phyloP scores from a whole-genome alignment of 1,140 invertebrate genomes.

The Campodea augens region DNA sequence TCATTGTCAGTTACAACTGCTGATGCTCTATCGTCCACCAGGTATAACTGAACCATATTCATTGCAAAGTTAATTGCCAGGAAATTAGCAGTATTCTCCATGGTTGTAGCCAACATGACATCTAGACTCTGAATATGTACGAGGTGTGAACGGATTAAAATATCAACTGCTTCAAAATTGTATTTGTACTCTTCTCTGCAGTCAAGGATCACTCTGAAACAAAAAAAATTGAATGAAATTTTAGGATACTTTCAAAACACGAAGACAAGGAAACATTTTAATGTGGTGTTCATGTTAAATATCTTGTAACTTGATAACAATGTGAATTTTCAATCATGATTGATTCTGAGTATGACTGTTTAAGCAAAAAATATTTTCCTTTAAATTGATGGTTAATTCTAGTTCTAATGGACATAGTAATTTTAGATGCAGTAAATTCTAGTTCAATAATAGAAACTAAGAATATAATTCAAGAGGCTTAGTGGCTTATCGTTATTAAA shows the following conservation, averaged over 20 bases:
- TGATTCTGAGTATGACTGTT: no score
- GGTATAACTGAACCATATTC: conserved; percentile 70
- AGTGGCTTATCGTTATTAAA: no score
- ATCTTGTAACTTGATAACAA: no score
- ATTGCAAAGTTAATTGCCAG: conserved; percentile 74
- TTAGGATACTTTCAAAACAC: conserved; percentile 4
- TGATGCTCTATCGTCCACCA: conserved; percentile 66
- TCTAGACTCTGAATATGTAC: conserved; percentile 61
- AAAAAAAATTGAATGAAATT: conserved; percentile 7
- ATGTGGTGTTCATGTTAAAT: background rate
- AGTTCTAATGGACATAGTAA: no score
- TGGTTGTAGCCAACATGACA: conserved; percentile 55
- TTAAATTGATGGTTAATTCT: no score
- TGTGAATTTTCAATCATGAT: no score
- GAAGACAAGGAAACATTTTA: background rate
- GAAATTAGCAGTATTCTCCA: conserved; percentile 72
- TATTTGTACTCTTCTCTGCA: conserved; percentile 71
- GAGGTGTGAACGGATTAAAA: conserved; percentile 50
- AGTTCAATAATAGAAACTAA: no score
- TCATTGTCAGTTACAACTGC: conserved; percentile 62
- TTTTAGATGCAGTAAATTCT: no score
- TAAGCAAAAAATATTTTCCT: no score
- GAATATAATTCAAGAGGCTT: no score
- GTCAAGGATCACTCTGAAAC: conserved; percentile 40
- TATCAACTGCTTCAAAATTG: conserved; percentile 80